Evolutionary conservation across 2,797 vertebrate species (phyloP), one percentile per base, ranked within the genome.

Genomic region (Microctenopoma lineatum): DNA sequence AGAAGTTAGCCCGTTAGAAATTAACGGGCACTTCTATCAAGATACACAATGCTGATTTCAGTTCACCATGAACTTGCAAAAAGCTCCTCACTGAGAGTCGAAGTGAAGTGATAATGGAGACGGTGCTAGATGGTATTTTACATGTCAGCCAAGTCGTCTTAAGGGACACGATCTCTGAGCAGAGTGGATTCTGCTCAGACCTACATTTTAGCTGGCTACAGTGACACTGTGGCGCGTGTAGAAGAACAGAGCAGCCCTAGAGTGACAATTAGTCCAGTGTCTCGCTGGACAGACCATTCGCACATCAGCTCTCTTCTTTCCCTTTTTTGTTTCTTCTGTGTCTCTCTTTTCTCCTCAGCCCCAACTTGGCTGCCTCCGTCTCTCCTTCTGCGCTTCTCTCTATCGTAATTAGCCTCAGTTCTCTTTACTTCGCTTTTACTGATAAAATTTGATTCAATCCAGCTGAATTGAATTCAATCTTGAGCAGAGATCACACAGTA

Each of bases 261-360:
- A 87, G 87, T 88, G 79, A 86, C 89, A 89, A 91, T 92, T 90
- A 91, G 86, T 82, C 84, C 71, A n/a, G 70, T 79, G 70, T 87
- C 83, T 86, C 7, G 59, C 70, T 62, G 83, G 80, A 64, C 77
- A 87, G 77, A 51, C 46, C 38, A 73, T 84, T 73, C 77, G 21
- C 73, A 85, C 86, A 80, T 84, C 66, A 75, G 75, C 76, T 76
- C 65, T 59, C 66, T 66, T 56, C 18, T 26, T 57, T 38, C 4
- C 18, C 38, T 50, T 42, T 46, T 48, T 58, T 0, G 79, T 47
- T 84, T 81, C 66, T 56, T 65, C 39, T 66, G 46, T 36, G 44
- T 80, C 41, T 58, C 38, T 41, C 63, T 51, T 70, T 78, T 69
- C 39, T 51, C 38, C 46, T 54, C 70, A 48, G 50, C 62, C 70